A percentile compares a stretch with the other conserved stretches of the same genome.
Conservation (phyloP, 1,140 invertebrate genomes). For the Fopius arisanus region DNA sequence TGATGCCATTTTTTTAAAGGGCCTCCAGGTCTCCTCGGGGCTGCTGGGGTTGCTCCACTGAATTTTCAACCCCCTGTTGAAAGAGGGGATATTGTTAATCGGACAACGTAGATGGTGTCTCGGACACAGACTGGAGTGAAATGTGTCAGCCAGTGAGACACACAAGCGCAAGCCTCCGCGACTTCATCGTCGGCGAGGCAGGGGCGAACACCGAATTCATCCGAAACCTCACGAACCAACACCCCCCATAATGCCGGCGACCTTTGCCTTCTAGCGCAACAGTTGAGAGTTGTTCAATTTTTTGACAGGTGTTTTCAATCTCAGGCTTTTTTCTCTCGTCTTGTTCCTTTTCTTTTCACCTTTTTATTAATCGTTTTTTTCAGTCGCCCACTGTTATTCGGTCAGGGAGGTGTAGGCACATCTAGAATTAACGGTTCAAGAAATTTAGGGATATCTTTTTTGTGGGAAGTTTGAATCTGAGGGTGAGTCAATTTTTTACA, state of each 20-base stretch:
- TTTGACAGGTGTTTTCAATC: neutral
- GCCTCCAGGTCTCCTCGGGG: neutral
- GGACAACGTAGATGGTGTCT: neutral
- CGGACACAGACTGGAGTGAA: neutral
- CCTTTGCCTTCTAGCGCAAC: neutral
- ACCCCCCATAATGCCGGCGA: constrained; percentile 1
- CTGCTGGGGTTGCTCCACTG: neutral
- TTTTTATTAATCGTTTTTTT: no score
- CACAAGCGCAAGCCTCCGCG: neutral
- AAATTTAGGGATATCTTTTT: no score
- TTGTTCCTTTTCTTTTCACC: no score
- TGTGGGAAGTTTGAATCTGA: no score
- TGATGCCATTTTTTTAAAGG: neutral
- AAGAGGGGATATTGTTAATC: neutral
- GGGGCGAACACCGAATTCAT: neutral
- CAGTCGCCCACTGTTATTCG: no score
- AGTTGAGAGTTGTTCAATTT: neutral
- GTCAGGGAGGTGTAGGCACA: no score
- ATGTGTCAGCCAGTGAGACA: constrained; percentile 1
- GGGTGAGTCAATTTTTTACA: no score
- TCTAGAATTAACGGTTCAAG: no score
- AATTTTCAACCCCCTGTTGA: neutral
- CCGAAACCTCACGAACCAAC: neutral
- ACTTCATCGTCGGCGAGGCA: neutral
- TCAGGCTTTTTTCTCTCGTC: no score